These are phyloP conservation scores for Edolisoma coerulescens DNA, from an alignment of 2,113 vertebrate genomes.

Conservation along the genomic window DNA sequence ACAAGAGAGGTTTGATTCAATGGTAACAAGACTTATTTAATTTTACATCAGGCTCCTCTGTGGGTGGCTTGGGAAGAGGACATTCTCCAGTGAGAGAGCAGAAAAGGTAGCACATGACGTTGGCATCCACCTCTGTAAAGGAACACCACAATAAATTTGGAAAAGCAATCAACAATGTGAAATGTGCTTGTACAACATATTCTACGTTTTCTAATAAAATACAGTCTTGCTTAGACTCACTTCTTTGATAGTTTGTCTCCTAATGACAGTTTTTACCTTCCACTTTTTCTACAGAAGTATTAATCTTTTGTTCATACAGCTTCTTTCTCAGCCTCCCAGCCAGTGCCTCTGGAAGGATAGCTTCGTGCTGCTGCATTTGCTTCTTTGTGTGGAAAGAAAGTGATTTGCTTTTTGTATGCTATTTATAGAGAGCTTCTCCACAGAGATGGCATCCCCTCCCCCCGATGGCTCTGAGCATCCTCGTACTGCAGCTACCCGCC, in stretches of 20 bases:
- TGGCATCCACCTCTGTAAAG: background rate
- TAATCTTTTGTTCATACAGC: background rate
- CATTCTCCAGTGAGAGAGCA: background rate
- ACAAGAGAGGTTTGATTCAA: background rate
- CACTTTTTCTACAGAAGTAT: background rate
- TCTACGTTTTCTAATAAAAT: background rate
- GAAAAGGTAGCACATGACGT: background rate
- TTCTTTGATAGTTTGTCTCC: background rate
- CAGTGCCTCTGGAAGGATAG: background rate
- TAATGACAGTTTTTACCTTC: background rate
- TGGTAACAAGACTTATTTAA: background rate
- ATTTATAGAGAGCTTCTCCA: conserved; percentile 50
- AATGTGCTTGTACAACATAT: background rate
- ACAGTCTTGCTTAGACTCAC: background rate
- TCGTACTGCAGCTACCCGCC: background rate
- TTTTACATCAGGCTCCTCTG: background rate
- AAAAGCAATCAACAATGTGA: background rate
- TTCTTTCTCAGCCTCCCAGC: background rate
- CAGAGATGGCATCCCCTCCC: background rate
- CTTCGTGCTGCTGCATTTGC: background rate
- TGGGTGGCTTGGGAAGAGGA: background rate
- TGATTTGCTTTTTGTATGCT: conserved; percentile 37
- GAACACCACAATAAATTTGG: background rate
- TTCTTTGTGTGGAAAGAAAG: conserved; percentile 23
- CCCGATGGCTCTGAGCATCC: background rate